Conservation (phyloP, 2,888 invertebrate species). For the Diabrotica balteata region DNA sequence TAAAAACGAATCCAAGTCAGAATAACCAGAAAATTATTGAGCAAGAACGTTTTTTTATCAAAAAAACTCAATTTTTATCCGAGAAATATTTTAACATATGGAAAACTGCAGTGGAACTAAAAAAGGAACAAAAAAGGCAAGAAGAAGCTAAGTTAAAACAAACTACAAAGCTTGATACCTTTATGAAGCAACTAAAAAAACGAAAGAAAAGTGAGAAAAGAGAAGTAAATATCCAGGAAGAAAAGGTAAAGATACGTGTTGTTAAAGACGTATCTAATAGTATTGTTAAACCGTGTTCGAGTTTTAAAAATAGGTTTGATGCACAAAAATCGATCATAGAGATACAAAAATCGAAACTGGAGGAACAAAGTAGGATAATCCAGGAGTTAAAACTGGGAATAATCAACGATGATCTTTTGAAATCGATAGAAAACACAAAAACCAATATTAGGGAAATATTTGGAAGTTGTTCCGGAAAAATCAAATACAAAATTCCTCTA, state of each 20-base stretch:
- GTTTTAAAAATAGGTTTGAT: slow-evolving; percentile 63
- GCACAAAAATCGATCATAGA: slow-evolving; percentile 78
- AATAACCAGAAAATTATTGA: background rate
- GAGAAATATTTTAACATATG: slow-evolving; percentile 45
- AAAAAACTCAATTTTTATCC: slow-evolving; percentile 6
- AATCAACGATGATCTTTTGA: slow-evolving; percentile 70
- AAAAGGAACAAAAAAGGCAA: slow-evolving; percentile 35
- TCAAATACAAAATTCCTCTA: slow-evolving; percentile 63
- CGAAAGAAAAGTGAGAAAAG: slow-evolving; percentile 32
- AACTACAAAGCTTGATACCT: slow-evolving; percentile 48
- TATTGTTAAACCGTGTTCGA: slow-evolving; percentile 23
- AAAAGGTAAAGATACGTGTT: background rate
- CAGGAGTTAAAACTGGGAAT: slow-evolving; percentile 75
- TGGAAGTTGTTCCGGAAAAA: slow-evolving; percentile 52
- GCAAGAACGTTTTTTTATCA: background rate
- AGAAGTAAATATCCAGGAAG: background rate
- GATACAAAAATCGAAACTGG: slow-evolving; percentile 73
- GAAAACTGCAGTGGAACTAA: slow-evolving; percentile 36
- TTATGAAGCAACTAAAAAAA: slow-evolving; percentile 47
- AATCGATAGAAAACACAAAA: slow-evolving; percentile 67
- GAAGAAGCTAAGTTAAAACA: slow-evolving; percentile 33
- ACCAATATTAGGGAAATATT: slow-evolving; percentile 64
- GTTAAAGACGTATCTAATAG: background rate
- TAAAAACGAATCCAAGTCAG: background rate
- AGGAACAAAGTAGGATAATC: slow-evolving; percentile 76